A percentile compares a stretch with the other conserved stretches of the same genome.
These are phyloP conservation scores for Zeuzera pyrina DNA, from an alignment of 2,888 invertebrate genomes.

Conservation along the genomic window DNA sequence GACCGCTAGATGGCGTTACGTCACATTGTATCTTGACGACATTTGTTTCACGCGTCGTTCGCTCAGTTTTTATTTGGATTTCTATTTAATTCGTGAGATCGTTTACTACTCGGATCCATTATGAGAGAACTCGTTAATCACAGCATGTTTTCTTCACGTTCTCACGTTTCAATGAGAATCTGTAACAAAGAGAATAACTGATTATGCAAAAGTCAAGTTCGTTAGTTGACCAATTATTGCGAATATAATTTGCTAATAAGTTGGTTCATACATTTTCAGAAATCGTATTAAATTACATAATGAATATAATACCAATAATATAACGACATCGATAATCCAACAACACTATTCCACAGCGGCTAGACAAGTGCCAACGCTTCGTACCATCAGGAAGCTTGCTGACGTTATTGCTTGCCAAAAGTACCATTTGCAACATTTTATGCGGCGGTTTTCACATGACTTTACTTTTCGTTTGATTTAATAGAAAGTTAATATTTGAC, in stretches of 20 bases:
- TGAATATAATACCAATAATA: too few relatives aligned
- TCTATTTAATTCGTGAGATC: background rate
- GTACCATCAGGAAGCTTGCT: too few relatives aligned
- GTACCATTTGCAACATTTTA: too few relatives aligned
- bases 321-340: too few relatives aligned
- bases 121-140: constrained; percentile 4
- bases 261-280: too few relatives aligned
- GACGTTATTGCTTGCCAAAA: too few relatives aligned
- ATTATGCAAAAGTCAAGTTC: constrained; percentile 13
- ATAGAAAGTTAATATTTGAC: too few relatives aligned
- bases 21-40: constrained; percentile 37
- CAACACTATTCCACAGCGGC: too few relatives aligned
- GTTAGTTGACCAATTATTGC: constrained; percentile 12
- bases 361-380: too few relatives aligned
- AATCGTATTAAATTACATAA: too few relatives aligned
- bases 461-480: too few relatives aligned
- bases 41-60: background rate
- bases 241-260: constrained; percentile 12
- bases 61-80: background rate
- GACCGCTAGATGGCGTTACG: constrained; percentile 43
- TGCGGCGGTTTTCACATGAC: too few relatives aligned
- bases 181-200: constrained; percentile 1
- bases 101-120: constrained; percentile 2
- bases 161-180: background rate
- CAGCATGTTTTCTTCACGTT: background rate